These are phyloP conservation scores for Portevinia maculata DNA, from an alignment of 2,888 invertebrate genomes.

Conservation along the genomic window DNA sequence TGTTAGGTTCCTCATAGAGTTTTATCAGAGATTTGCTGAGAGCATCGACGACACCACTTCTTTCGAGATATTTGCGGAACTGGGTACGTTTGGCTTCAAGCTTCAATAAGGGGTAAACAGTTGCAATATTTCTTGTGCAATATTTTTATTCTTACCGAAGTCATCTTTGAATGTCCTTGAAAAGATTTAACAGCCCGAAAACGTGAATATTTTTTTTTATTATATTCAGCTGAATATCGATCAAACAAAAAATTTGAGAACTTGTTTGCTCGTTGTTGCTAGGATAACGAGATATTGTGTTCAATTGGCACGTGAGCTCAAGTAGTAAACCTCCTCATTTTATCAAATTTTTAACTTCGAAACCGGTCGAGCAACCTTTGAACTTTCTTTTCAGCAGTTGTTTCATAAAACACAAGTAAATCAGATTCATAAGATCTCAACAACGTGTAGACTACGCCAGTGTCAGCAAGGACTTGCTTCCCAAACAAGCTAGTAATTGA, in stretches of 20 bases:
- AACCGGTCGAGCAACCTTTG: no score
- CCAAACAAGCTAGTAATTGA: no score
- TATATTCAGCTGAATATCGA: conserved; percentile 63
- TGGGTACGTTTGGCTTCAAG: conserved; percentile 82
- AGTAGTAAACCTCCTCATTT: no score
- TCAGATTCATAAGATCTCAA: no score
- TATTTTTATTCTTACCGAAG: conserved; percentile 78
- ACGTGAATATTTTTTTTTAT: conserved; percentile 4
- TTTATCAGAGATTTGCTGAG: conserved; percentile 82
- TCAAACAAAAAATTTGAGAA: conserved; percentile 65
- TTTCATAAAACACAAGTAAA: no score
- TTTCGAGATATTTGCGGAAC: conserved; percentile 82
- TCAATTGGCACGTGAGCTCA: background rate
- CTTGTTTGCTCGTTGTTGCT: conserved; percentile 29
- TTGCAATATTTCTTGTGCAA: background rate
- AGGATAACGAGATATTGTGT: conserved; percentile 16
- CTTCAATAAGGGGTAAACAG: conserved; percentile 73
- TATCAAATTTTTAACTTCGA: no score
- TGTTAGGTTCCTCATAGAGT: conserved; percentile 82
- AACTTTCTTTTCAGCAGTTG: no score
- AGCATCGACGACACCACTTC: conserved; percentile 82
- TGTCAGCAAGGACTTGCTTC: no score
- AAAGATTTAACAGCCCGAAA: background rate
- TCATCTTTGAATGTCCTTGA: conserved; percentile 76
- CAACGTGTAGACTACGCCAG: no score